These are phyloP conservation scores for Arrhamphus sclerolepis DNA, from an alignment of 2,797 vertebrate species.

Conservation along the genomic window DNA sequence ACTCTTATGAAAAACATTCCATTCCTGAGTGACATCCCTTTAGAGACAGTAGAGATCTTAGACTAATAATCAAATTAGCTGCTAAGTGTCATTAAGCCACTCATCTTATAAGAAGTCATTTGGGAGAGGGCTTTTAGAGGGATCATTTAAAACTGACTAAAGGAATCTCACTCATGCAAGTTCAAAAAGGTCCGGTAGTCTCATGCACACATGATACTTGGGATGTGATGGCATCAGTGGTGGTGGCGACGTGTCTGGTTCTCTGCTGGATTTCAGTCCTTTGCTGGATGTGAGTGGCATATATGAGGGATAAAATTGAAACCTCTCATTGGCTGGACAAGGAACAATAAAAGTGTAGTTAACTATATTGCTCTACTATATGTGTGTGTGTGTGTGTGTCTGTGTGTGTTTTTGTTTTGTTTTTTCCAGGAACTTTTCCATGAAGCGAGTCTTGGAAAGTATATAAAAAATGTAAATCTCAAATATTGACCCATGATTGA, in stretches of 20 bases:
- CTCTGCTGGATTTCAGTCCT: slow-evolving; percentile 48
- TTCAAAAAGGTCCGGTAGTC: slow-evolving; percentile 40
- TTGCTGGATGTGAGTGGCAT: slow-evolving; percentile 55
- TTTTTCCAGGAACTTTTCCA: slow-evolving; percentile 12
- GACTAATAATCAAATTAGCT: slow-evolving; percentile 82
- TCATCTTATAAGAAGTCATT: slow-evolving; percentile 82
- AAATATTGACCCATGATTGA: slow-evolving; percentile 1
- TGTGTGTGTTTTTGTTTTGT: neutral
- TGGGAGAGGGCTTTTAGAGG: slow-evolving; percentile 62
- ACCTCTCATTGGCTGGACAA: slow-evolving; percentile 70
- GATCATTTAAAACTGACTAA: slow-evolving; percentile 80
- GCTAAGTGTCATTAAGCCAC: slow-evolving; percentile 73
- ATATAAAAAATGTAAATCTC: neutral
- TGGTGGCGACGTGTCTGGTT: slow-evolving; percentile 46
- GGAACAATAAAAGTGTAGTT: slow-evolving; percentile 81
- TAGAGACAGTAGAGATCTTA: slow-evolving; percentile 70
- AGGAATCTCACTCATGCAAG: slow-evolving; percentile 63
- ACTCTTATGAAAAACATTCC: slow-evolving; percentile 70
- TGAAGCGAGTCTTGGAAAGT: neutral
- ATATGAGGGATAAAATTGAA: slow-evolving; percentile 68
- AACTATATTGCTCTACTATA: slow-evolving; percentile 57
- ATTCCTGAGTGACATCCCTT: slow-evolving; percentile 81
- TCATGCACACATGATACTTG: slow-evolving; percentile 22
- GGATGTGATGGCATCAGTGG: slow-evolving; percentile 46
- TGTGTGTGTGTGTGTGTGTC: no score